These are phyloP conservation scores for Papilio elwesi DNA, from an alignment of 2,888 invertebrate species.

Conservation along the genomic window DNA sequence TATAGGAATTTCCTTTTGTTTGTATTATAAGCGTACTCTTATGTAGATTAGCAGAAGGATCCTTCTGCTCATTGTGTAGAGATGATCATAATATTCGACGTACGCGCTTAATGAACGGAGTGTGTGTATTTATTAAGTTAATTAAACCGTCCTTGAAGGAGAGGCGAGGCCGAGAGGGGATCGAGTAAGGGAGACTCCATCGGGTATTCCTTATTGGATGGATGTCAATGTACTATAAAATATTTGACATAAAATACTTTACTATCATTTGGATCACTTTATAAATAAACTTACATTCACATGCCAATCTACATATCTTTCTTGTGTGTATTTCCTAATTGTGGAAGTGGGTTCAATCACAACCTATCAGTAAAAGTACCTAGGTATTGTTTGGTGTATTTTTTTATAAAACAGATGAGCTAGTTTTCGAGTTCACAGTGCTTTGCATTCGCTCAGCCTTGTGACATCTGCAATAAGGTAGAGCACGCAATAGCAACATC, in stretches of 20 bases:
- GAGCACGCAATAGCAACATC: too few species aligned
- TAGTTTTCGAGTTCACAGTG: too few species aligned
- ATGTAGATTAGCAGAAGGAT: slow-evolving; percentile 22
- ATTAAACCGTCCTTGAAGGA: slow-evolving; percentile 78
- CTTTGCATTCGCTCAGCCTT: too few species aligned
- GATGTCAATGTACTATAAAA: slow-evolving; percentile 31
- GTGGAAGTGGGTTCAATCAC: too few species aligned
- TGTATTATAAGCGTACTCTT: slow-evolving; percentile 12
- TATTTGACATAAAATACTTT: neutral
- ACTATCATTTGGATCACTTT: neutral
- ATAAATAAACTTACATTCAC: neutral
- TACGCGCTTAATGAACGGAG: slow-evolving; percentile 81
- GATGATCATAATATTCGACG: slow-evolving; percentile 79
- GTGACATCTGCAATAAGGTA: too few species aligned
- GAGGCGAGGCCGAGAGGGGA: slow-evolving; percentile 49
- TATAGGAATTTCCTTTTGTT: slow-evolving; percentile 18
- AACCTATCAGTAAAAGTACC: too few species aligned
- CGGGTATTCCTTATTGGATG: slow-evolving; percentile 39
- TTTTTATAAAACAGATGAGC: too few species aligned
- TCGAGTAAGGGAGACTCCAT: slow-evolving; percentile 43
- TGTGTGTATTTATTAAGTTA: slow-evolving; percentile 82
- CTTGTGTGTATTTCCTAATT: too few species aligned
- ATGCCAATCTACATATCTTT: too few species aligned
- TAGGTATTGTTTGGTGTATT: too few species aligned
- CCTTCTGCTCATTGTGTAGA: slow-evolving; percentile 50